A percentile compares a stretch with the other conserved stretches of the same genome.
phyloP scores from a whole-genome alignment of 2,888 invertebrate species.

The Lasioglossum figueresi region DNA sequence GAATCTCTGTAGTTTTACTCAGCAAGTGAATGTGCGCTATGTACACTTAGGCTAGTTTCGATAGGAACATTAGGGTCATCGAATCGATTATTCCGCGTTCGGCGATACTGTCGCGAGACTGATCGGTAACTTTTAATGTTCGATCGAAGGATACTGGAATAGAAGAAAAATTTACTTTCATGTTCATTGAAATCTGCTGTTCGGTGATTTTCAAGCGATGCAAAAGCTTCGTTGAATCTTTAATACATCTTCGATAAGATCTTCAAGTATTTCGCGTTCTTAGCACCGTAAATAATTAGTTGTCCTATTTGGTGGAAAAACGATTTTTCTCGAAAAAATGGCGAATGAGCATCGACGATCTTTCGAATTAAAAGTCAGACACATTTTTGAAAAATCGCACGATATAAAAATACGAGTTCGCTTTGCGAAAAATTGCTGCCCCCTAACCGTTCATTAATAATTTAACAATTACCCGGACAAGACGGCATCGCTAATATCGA shows the following conservation, averaged over 20 bases:
- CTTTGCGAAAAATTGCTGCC: not conserved
- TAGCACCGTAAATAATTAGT: not conserved
- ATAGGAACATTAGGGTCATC: conserved; percentile 73
- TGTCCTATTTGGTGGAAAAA: too few relatives aligned
- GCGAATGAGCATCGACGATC: not conserved
- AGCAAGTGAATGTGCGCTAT: conserved; percentile 65
- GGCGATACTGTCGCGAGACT: conserved; percentile 45
- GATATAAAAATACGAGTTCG: not conserved
- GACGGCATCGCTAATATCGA: not conserved
- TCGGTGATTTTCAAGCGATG: not conserved
- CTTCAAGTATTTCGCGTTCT: not conserved
- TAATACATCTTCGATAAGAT: not conserved
- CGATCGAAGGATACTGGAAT: not conserved
- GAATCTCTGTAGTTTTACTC: conserved; percentile 27
- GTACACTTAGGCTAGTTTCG: conserved; percentile 72
- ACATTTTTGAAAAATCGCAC: not conserved
- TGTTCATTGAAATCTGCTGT: not conserved
- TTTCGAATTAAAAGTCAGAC: not conserved
- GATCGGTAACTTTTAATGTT: not conserved
- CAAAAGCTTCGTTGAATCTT: not conserved
- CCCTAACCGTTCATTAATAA: not conserved
- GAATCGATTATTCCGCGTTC: conserved; percentile 64
- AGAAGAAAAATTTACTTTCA: not conserved
- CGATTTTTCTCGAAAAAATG: not conserved
- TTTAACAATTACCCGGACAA: not conserved